Conservation (phyloP, 2,797 vertebrate species). For the Percopsis omiscomaycus region DNA sequence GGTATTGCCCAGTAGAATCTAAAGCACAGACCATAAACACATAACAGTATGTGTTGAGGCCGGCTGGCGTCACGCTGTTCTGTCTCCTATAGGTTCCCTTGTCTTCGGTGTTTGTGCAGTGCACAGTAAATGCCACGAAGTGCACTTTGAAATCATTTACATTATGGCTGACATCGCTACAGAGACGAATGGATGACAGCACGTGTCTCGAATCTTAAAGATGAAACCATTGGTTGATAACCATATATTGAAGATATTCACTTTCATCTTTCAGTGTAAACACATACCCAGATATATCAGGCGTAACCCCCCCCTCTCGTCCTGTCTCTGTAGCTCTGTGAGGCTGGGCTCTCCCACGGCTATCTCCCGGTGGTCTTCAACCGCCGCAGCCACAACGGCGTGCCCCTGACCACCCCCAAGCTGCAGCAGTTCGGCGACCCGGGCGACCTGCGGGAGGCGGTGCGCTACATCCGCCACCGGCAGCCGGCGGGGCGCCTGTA, state of each 20-base stretch:
- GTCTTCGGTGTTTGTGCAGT: too few relatives aligned
- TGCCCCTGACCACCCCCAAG: conserved; percentile 79
- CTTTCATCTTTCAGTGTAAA: background rate
- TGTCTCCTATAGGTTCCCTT: too few relatives aligned
- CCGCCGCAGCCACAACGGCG: conserved; percentile 82
- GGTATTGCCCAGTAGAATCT: too few relatives aligned
- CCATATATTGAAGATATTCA: background rate
- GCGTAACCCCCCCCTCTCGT: conserved; percentile 1
- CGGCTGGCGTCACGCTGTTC: too few relatives aligned
- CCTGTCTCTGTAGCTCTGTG: conserved; percentile 73
- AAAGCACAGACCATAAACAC: too few relatives aligned
- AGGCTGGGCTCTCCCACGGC: conserved; percentile 76
- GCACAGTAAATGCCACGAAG: too few relatives aligned
- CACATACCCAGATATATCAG: background rate
- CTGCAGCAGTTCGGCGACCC: conserved; percentile 86
- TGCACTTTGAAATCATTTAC: too few relatives aligned
- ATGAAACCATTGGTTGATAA: too few relatives aligned
- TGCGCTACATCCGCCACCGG: conserved; percentile 81
- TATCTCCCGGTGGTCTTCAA: conserved; percentile 85
- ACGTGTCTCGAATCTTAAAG: too few relatives aligned
- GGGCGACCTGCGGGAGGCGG: conserved; percentile 79
- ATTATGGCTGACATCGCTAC: too few relatives aligned
- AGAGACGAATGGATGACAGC: too few relatives aligned
- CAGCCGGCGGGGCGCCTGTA: conserved; percentile 80
- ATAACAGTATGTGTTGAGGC: too few relatives aligned